These are phyloP conservation scores for Harpagoxenus sublaevis DNA, from an alignment of 2,888 invertebrate species.

Conservation along the genomic window DNA sequence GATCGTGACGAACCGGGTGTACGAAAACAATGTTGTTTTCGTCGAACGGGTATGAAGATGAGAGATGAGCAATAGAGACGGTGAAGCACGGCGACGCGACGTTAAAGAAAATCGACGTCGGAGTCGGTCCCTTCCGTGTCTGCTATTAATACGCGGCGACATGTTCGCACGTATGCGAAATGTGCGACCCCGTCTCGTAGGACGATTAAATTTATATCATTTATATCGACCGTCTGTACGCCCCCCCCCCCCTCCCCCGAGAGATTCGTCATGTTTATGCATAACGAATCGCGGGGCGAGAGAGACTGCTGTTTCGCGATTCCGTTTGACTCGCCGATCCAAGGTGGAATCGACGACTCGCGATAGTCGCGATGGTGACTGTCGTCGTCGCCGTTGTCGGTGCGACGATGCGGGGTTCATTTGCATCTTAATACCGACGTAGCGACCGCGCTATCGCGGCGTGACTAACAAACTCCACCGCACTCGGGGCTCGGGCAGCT, in stretches of 20 bases:
- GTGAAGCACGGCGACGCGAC: too few species aligned
- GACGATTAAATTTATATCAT: conserved; percentile 38
- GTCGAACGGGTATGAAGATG: neutral
- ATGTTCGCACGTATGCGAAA: neutral
- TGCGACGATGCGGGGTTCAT: conserved; percentile 57
- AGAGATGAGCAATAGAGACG: neutral
- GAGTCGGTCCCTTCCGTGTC: conserved; percentile 15
- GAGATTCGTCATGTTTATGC: conserved; percentile 47
- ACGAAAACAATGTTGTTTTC: conserved; percentile 34
- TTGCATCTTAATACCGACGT: conserved; percentile 69
- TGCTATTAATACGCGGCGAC: conserved; percentile 16
- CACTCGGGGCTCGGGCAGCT: neutral
- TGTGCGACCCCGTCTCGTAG: too few species aligned
- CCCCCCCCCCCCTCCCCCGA: neutral
- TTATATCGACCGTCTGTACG: neutral
- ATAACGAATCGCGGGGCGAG: conserved; percentile 51
- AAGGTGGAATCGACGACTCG: neutral
- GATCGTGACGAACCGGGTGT: neutral
- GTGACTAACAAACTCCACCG: conserved; percentile 56
- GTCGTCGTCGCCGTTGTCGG: conserved; percentile 45
- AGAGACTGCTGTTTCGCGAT: conserved; percentile 46
- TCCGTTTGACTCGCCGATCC: conserved; percentile 6
- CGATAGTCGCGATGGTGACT: conserved; percentile 42
- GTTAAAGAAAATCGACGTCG: neutral
- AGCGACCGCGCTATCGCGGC: conserved; percentile 22